Evolutionary conservation across 64 coral and sea anemone species (phyloP).

Genomic region (Stichodactyla helianthus): DNA sequence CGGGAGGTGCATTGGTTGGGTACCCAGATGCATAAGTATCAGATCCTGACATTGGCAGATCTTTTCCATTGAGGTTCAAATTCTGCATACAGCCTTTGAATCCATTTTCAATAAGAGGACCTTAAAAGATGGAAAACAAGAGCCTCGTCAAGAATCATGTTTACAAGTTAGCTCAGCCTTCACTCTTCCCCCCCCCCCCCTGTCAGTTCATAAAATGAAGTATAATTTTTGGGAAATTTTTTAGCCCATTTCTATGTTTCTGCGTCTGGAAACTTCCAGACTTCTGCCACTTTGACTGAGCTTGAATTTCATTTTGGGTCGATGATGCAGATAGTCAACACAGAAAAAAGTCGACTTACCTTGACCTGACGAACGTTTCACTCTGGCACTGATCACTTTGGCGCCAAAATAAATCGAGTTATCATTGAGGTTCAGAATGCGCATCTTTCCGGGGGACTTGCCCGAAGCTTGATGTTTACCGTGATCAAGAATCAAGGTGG

Average conservation of each 20-base stretch:
- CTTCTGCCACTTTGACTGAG: no score
- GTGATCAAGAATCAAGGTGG: conserved; percentile 70
- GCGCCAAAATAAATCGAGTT: conserved; percentile 95
- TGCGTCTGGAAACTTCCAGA: no score
- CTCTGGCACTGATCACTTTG: conserved; percentile 60
- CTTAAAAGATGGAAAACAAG: conserved; percentile 24
- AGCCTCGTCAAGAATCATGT: background rate
- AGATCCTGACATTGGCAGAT: conserved; percentile 71
- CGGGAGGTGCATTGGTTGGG: conserved; percentile 25
- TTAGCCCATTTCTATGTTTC: no score
- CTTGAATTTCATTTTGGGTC: no score
- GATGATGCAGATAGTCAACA: no score
- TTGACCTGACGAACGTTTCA: conserved; percentile 27
- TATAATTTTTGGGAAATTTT: no score
- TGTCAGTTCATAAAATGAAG: no score
- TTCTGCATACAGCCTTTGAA: conserved; percentile 88
- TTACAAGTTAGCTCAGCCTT: background rate
- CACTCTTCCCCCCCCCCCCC: no score
- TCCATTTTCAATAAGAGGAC: conserved; percentile 56
- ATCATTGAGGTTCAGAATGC: conserved; percentile 85
- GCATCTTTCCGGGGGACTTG: conserved; percentile 88
- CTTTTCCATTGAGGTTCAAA: conserved; percentile 72
- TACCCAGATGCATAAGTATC: conserved; percentile 64
- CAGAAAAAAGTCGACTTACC: conserved; percentile 24
- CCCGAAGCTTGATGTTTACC: conserved; percentile 62